Base-by-base conservation (phyloP, 1,140 invertebrate species). In the Ips typographus region DNA sequence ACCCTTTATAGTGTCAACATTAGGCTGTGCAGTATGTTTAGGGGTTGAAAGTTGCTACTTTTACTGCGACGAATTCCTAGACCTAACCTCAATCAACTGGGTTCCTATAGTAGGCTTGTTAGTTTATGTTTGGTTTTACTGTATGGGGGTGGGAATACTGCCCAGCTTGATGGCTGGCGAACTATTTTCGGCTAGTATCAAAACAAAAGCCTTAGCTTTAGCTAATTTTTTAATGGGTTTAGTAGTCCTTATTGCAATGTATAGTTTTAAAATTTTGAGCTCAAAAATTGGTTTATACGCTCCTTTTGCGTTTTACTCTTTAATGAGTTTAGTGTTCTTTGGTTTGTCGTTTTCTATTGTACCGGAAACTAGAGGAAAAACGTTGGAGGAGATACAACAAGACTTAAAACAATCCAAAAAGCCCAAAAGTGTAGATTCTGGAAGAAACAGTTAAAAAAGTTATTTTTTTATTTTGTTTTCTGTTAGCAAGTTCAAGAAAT, bases 21-120 rank as follows among this genome's bases (percentile, higher is more conserved):
- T 74, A 1, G 49, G 60, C 2, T 75, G 68, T 44, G 65, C 61
- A 5, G 3, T 75, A 6, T 62, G 68, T 40, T 56, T 76, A 6
- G 59, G 82, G 40, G 78, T 84, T 3, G 81, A 86, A 61, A 84
- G 85, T n/a, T 73, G 80, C 89, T 7, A 73, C 84, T 71, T 74
- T 55, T 71, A 55, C 49, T 6, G 70, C 5, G 55, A 71, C 39
- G 40, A 73, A 47, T 68, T 64, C 53, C 79, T 71, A 71, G 75
- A 61, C 68, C 72, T 42, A 56, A 73, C 4, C 73, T 81, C 36
- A 60, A 77, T 40, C 70, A 76, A 57, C 3, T 77, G 75, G 77
- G 58, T 77, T 55, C 76, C 77, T 2, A 47, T 77, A 22, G 53
- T 72, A 5, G 75, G 71, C 40, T 63, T 76, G 59, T 63, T 78